phyloP scores from a whole-genome alignment of 2,888 invertebrate genomes.

The Nomada ferruginata region DNA sequence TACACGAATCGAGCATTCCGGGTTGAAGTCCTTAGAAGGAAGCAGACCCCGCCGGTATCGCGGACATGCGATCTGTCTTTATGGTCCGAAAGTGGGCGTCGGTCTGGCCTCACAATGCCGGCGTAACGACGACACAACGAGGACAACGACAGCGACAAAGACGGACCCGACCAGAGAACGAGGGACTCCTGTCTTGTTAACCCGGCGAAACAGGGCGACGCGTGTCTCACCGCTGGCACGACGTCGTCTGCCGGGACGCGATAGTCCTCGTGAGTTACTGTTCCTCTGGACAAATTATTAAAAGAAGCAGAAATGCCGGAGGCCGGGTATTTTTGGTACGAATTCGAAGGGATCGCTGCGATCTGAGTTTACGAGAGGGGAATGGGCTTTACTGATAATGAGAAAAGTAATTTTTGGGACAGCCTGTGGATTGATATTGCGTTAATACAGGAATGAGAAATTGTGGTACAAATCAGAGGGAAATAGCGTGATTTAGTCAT shows the following conservation, averaged over 20 bases:
- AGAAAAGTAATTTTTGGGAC: too few relatives aligned
- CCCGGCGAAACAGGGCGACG: constrained; percentile 52
- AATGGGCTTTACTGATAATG: too few relatives aligned
- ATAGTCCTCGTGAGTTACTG: constrained; percentile 37
- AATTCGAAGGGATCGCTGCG: background rate
- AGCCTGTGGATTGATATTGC: too few relatives aligned
- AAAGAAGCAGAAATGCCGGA: background rate
- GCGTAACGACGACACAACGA: constrained; percentile 69
- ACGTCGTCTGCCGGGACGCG: constrained; percentile 15
- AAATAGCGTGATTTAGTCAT: too few relatives aligned
- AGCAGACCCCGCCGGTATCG: constrained; percentile 73
- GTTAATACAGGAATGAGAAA: too few relatives aligned
- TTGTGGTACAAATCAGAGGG: too few relatives aligned
- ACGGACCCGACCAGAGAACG: constrained; percentile 57
- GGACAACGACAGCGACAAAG: constrained; percentile 62
- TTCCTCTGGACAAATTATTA: constrained; percentile 43
- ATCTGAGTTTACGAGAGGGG: too few relatives aligned
- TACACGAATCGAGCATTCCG: constrained; percentile 68
- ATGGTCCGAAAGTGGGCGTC: constrained; percentile 80
- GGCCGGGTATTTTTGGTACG: background rate
- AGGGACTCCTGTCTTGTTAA: constrained; percentile 66
- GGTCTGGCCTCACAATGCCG: constrained; percentile 67
- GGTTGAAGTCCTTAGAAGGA: constrained; percentile 76
- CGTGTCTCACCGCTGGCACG: constrained; percentile 44
- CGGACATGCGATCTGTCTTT: constrained; percentile 79